Evolutionary conservation across 2,888 invertebrate genomes (phyloP).

Genomic region (Rhingia campestris): DNA sequence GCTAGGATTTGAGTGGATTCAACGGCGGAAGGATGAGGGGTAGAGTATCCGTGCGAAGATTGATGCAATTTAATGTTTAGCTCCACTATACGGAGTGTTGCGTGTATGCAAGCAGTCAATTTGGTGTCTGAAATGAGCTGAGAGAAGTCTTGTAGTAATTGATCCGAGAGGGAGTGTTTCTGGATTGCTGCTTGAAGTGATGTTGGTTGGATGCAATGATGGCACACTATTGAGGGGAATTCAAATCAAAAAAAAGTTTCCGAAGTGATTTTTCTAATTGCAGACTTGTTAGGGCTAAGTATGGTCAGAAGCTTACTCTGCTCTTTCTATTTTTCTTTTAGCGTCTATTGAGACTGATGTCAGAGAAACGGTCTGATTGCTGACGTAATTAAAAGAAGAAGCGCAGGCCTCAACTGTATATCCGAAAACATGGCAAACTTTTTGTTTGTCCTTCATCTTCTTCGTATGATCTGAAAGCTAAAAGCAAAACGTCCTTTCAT

Average conservation of each 20-base stretch:
- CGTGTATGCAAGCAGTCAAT: conserved; percentile 52
- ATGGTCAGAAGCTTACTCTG: no score
- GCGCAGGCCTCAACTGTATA: no score
- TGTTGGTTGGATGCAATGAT: not conserved
- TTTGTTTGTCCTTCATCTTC: no score
- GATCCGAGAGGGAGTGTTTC: conserved; percentile 46
- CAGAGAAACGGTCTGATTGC: no score
- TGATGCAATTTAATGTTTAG: conserved; percentile 25
- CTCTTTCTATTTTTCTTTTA: no score
- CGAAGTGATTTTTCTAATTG: no score
- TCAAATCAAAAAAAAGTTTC: not conserved
- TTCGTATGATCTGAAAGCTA: no score
- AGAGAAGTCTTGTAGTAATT: conserved; percentile 45
- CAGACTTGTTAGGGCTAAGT: no score
- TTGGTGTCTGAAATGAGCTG: conserved; percentile 57
- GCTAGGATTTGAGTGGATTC: conserved; percentile 27
- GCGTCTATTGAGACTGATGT: no score
- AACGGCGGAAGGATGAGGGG: not conserved
- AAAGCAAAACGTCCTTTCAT: no score
- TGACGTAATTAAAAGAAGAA: no score
- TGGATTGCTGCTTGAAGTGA: conserved; percentile 18
- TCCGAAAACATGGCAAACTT: no score
- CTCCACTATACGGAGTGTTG: conserved; percentile 13
- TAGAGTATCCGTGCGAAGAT: conserved; percentile 27
- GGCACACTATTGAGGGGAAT: not conserved